These are phyloP conservation scores for Calidris pygmaea DNA, from an alignment of 2,113 vertebrate species.

Conservation along the genomic window DNA sequence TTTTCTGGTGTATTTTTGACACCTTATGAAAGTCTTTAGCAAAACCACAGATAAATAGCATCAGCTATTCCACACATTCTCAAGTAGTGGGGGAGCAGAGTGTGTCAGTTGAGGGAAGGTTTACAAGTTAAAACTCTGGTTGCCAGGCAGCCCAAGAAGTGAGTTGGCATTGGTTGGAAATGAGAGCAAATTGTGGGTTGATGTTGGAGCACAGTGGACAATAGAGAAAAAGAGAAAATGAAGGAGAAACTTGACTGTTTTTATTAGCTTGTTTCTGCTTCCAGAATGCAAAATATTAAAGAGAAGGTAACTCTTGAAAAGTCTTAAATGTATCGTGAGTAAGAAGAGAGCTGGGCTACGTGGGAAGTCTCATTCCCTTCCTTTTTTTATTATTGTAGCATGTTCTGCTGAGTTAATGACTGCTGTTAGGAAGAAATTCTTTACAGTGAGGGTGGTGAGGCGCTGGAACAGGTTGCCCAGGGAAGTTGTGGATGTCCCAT, in stretches of 20 bases:
- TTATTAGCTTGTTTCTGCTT: not conserved
- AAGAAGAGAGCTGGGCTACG: not conserved
- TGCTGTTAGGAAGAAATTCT: not conserved
- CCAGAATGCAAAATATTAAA: not conserved
- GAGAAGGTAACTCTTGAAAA: not conserved
- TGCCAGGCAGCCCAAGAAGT: conserved; percentile 51
- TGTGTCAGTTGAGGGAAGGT: conserved; percentile 1
- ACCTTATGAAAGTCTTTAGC: not conserved
- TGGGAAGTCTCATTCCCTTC: not conserved
- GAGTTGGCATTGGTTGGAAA: conserved; percentile 25
- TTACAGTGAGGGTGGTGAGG: not conserved
- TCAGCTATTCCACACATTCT: conserved; percentile 21
- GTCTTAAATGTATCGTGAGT: not conserved
- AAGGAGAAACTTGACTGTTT: not conserved
- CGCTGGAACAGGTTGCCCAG: not conserved
- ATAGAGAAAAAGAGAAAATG: not conserved
- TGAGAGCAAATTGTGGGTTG: conserved; percentile 21
- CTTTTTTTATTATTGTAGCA: not conserved
- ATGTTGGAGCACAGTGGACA: not conserved
- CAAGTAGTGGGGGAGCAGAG: not conserved
- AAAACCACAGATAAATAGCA: conserved; percentile 28
- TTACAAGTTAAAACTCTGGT: conserved; percentile 38
- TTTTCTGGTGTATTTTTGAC: conserved; percentile 29
- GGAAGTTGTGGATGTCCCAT: not conserved
- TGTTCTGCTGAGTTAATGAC: not conserved